Evolutionary conservation across 2,113 vertebrate genomes (phyloP).

Genomic region (Rissa tridactyla): DNA sequence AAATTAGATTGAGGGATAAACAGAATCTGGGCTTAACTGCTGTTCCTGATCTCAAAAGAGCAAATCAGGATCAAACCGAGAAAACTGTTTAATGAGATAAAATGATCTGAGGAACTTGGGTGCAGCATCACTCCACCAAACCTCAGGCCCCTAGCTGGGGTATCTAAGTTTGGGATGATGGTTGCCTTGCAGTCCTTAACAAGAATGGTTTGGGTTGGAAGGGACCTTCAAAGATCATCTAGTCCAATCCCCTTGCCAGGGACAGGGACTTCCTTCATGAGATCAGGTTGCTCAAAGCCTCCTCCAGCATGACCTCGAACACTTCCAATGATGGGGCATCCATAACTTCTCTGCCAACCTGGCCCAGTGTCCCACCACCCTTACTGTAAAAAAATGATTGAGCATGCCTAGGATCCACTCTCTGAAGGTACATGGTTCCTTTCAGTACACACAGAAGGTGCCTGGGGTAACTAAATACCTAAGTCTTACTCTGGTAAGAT

Average conservation of each 20-base stretch:
- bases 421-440: background rate
- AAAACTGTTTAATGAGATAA: background rate
- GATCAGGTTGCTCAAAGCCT: fast-evolving
- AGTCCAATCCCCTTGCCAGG: fast-evolving
- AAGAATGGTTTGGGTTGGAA: background rate
- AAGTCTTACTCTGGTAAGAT: background rate
- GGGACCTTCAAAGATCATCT: background rate
- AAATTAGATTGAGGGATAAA: constrained; percentile 41
- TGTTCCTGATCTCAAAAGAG: background rate
- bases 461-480: background rate
- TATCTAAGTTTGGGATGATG: fast-evolving
- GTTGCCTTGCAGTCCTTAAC: fast-evolving
- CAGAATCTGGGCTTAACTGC: background rate
- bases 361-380: background rate
- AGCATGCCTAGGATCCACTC: background rate
- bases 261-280: background rate
- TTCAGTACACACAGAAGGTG: background rate
- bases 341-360: background rate
- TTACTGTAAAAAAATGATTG: fast-evolving
- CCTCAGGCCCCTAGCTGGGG: background rate
- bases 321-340: background rate
- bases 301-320: fast-evolving
- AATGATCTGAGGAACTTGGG: background rate
- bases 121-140: background rate
- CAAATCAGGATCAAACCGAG: background rate